These are phyloP conservation scores for Meteorus colon DNA, from an alignment of 2,888 invertebrate species.

Conservation along the genomic window DNA sequence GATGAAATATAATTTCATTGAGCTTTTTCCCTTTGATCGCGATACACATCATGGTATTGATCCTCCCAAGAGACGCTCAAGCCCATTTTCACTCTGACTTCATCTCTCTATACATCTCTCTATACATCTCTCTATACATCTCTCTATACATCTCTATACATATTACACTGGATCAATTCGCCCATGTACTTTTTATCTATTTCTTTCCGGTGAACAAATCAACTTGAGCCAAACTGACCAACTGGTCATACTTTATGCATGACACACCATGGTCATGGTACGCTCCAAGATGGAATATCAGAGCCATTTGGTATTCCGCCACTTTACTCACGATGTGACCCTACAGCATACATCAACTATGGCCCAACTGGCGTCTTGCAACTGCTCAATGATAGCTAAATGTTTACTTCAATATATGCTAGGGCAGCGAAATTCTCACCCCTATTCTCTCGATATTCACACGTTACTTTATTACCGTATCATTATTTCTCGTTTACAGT, in stretches of 20 bases:
- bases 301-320: slow-evolving; percentile 70
- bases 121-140: not conserved
- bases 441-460: not conserved
- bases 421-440: not conserved
- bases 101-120: not conserved
- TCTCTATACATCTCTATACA: not conserved
- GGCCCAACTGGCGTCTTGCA: slow-evolving; percentile 34
- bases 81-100: slow-evolving; percentile 14
- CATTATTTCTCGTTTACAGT: too few relatives aligned
- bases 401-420: not conserved
- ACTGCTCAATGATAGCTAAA: slow-evolving; percentile 30
- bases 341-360: slow-evolving; percentile 54
- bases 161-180: not conserved
- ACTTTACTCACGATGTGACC: slow-evolving; percentile 69
- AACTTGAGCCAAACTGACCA: slow-evolving; percentile 50
- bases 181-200: slow-evolving; percentile 21
- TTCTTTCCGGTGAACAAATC: slow-evolving; percentile 39
- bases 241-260: slow-evolving; percentile 71
- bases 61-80: slow-evolving; percentile 8
- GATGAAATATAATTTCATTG: slow-evolving; percentile 64
- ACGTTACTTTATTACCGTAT: not conserved
- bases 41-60: slow-evolving; percentile 8
- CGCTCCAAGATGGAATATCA: slow-evolving; percentile 49
- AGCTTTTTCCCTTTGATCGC: slow-evolving; percentile 47
- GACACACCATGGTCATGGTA: slow-evolving; percentile 58